phyloP scores from a whole-genome alignment of 2,113 vertebrate genomes.

The Spea bombifrons region DNA sequence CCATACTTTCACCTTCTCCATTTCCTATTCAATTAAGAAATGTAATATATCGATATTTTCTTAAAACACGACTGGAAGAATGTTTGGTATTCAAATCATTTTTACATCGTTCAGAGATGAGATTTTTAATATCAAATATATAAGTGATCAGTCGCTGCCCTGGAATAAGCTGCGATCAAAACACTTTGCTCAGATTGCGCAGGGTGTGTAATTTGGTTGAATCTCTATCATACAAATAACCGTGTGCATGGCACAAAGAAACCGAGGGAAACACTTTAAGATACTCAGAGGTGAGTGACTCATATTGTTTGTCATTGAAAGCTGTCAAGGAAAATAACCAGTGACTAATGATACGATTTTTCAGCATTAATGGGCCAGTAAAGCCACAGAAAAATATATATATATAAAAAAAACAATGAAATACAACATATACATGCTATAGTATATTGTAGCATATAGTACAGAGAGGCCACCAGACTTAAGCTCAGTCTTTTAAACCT shows the following conservation, averaged over 20 bases:
- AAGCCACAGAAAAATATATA: too few species aligned
- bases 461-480: too few species aligned
- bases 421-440: too few species aligned
- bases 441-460: too few species aligned
- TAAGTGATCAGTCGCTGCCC: not conserved
- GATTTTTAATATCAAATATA: constrained; percentile 5
- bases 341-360: too few species aligned
- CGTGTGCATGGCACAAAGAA: not conserved
- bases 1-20: not conserved
- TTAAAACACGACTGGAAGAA: not conserved
- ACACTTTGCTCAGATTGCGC: not conserved
- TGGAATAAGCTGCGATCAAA: not conserved
- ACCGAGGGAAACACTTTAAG: not conserved
- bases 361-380: too few species aligned
- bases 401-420: too few species aligned
- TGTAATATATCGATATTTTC: not conserved
- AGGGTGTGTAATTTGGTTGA: too few species aligned
- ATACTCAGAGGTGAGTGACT: too few species aligned
- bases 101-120: not conserved
- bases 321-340: too few species aligned
- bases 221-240: not conserved
- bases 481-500: too few species aligned
- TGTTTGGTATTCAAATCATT: not conserved
- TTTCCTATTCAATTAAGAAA: not conserved
- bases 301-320: too few species aligned